Evolutionary conservation across 2,113 vertebrate genomes (phyloP), one percentile per base, ranked within the genome.

Genomic region (Opisthocomus hoazin): DNA sequence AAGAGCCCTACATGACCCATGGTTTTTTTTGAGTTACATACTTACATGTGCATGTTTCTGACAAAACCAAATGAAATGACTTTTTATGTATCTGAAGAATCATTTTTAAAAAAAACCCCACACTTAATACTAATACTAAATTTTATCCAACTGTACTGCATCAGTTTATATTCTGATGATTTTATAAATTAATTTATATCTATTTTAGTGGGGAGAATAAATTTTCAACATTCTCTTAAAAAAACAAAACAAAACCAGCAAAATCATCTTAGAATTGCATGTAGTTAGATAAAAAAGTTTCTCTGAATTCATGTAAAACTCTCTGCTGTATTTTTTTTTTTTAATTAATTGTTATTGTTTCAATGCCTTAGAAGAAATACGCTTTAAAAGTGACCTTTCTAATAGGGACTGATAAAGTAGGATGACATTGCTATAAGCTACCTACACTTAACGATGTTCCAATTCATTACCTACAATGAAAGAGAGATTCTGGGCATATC

Each of bases 41-140:
- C 2, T 58, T 48, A 53, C 2, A 29, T 36, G 18, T 57, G 10
- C 0, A 0, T 37, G 4, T 79, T 89, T 66, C 21, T 57, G 61
- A 48, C 21, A 57, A 64, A 74, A 50, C 16, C 5, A 45, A 24
- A 46, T 29, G 1, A 78, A 69, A 56, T 36, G 2, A 10, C 19
- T 58, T 71, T 30, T 75, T 50, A 45, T 29, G 11, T 27, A 37
- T 24, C 24, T 54, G 36, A 84, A 73, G 15, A 69, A 37, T 64
- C 0, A 2, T n/a, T 56, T 51, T 2, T 10, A 21, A 53, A 34
- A 74, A 46, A 60, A 30, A 15, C 10, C 36, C 0, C 11, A 24
- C 5, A 21, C 11, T 5, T 39, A 75, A 37, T 51, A 51, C 5
- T 43, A 74, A 48, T 36, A 48, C 5, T 48, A 45, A 66, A 12